Evolutionary conservation across 2,113 vertebrate species (phyloP).

Genomic region (Aegotheles bennettii): DNA sequence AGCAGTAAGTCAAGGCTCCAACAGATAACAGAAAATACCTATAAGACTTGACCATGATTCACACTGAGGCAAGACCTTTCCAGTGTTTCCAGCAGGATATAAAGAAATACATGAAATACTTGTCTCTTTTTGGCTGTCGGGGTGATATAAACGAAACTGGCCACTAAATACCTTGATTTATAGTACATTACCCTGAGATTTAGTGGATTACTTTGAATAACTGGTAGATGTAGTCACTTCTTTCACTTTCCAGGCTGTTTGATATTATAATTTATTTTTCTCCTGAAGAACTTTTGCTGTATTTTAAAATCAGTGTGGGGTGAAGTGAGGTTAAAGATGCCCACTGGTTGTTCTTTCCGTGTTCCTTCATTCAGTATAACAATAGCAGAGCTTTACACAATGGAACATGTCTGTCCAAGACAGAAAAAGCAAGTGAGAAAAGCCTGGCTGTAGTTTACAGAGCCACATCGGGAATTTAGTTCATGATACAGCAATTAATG

Average conservation of each 20-base stretch:
- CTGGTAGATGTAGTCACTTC: not conserved
- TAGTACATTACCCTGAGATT: not conserved
- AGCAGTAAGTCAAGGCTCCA: not conserved
- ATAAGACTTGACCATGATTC: not conserved
- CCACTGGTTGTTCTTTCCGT: not conserved
- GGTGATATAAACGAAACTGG: not conserved
- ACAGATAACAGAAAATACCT: slow-evolving; percentile 1
- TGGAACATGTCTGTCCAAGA: not conserved
- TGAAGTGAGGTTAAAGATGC: not conserved
- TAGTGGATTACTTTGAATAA: not conserved
- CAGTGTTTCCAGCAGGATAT: not conserved
- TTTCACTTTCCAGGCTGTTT: not conserved
- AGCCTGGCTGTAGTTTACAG: not conserved
- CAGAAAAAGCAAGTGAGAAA: slow-evolving; percentile 22
- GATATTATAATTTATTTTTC: not conserved
- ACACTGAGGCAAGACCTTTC: not conserved
- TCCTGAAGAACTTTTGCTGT: not conserved
- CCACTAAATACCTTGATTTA: not conserved
- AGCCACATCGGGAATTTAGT: not conserved
- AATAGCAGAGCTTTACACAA: not conserved
- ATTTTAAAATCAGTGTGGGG: not conserved
- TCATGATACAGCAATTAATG: not conserved
- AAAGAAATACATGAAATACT: not conserved
- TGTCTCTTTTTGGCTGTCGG: not conserved
- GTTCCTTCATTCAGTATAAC: not conserved